Conservation (phyloP, 2,797 vertebrate species). For the Cryptoprocta ferox region DNA sequence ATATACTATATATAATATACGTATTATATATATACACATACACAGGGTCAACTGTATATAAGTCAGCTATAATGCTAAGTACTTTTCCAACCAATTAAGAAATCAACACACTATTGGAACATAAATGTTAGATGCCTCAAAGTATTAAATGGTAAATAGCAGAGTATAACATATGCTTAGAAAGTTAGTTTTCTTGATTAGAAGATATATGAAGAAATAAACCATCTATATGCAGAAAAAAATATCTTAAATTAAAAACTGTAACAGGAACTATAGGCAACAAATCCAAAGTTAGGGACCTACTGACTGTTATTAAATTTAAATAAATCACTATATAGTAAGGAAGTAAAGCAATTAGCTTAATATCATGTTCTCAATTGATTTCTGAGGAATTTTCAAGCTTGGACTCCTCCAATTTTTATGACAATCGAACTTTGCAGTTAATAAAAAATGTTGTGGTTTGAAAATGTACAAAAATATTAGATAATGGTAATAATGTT, state of each 20-base stretch:
- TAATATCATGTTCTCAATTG: not conserved
- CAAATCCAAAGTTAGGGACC: not conserved
- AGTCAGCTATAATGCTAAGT: not conserved
- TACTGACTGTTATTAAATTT: not conserved
- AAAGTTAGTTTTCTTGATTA: not conserved
- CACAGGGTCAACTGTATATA: not conserved
- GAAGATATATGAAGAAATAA: constrained; percentile 1
- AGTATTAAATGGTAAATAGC: not conserved
- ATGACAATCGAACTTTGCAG: not conserved
- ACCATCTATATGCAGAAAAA: not conserved
- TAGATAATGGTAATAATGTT: not conserved
- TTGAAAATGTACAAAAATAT: not conserved
- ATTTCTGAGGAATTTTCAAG: not conserved
- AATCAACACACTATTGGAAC: not conserved
- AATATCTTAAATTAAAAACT: not conserved
- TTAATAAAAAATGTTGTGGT: not conserved
- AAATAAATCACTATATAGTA: not conserved
- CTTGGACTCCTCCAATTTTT: not conserved
- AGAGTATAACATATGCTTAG: not conserved
- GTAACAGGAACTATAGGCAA: not conserved
- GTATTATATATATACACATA: too few relatives aligned
- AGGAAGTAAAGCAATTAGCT: not conserved
- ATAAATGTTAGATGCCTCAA: not conserved
- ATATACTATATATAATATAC: too few relatives aligned
- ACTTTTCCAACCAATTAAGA: not conserved